Evolutionary conservation across 2,888 invertebrate species (phyloP).

Genomic region (Caenorhabditis macrosperma): DNA sequence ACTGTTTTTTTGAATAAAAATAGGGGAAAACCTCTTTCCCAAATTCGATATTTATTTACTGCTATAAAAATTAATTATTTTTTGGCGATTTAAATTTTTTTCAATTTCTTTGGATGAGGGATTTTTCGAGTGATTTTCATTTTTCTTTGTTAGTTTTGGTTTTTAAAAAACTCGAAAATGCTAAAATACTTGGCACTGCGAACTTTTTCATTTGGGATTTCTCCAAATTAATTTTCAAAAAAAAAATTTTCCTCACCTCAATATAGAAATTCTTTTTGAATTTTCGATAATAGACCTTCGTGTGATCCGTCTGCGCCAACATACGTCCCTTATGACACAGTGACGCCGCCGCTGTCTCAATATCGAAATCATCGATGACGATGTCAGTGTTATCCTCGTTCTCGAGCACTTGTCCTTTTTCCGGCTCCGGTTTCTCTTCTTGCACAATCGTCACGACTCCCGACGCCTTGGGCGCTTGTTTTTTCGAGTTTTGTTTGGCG

Average conservation of each 20-base stretch:
- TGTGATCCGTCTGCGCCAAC: slow-evolving; percentile 91
- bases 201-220: neutral
- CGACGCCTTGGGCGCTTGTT: neutral
- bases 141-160: neutral
- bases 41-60: neutral
- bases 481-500: slow-evolving; percentile 42
- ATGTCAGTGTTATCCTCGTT: slow-evolving; percentile 95
- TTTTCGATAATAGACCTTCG: slow-evolving; percentile 89
- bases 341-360: slow-evolving; percentile 71
- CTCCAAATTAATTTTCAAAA: too few species aligned
- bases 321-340: slow-evolving; percentile 80
- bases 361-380: slow-evolving; percentile 77
- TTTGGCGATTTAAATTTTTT: neutral
- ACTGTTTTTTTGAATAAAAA: too few species aligned
- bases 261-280: slow-evolving; percentile 97
- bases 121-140: neutral
- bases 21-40: too few species aligned
- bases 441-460: slow-evolving; percentile 60
- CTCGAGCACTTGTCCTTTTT: slow-evolving; percentile 94
- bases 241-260: slow-evolving; percentile 85
- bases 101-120: neutral
- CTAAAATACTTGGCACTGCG: too few species aligned
- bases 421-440: slow-evolving; percentile 59
- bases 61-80: slow-evolving; percentile 1
- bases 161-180: neutral